A percentile compares a stretch with the other conserved stretches of the same genome.
Conservation (phyloP, 1,140 invertebrate genomes). For the Papilio glaucus region DNA sequence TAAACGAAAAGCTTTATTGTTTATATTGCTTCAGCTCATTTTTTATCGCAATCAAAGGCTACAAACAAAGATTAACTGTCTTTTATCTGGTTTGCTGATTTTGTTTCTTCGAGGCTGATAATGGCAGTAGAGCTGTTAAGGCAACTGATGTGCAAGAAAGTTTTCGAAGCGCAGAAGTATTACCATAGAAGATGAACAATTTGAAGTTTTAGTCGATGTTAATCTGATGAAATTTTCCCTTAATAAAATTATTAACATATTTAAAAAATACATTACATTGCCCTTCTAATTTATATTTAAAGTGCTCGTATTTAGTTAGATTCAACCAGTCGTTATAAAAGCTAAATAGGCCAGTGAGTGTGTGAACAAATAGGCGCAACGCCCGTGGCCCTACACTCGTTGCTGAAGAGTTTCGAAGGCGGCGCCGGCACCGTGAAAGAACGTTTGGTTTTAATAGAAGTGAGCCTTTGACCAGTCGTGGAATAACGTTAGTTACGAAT, state of each 20-base stretch:
- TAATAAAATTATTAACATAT: not conserved
- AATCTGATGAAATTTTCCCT: not conserved
- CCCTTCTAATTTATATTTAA: conserved; percentile 1
- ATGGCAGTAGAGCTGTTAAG: too few species aligned
- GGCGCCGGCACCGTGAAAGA: conserved; percentile 8
- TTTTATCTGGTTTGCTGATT: too few species aligned
- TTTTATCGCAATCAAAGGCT: too few species aligned
- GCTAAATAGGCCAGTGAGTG: conserved; percentile 31
- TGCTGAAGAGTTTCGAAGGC: conserved; percentile 19
- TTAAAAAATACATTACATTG: not conserved
- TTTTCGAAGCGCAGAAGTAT: too few species aligned
- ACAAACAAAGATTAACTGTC: too few species aligned
- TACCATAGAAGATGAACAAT: too few species aligned
- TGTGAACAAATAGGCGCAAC: not conserved
- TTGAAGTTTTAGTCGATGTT: not conserved
- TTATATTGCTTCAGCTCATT: too few species aligned
- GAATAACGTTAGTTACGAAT: not conserved
- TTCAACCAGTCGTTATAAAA: conserved; percentile 32
- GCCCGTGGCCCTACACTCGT: conserved; percentile 8
- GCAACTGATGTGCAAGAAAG: too few species aligned
- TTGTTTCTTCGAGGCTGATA: too few species aligned
- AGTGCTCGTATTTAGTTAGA: not conserved
- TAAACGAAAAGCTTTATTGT: too few species aligned
- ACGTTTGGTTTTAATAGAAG: conserved; percentile 20
- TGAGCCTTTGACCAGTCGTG: conserved; percentile 19